Conservation (phyloP, 2,113 vertebrate species). For the Taxidea taxus region DNA sequence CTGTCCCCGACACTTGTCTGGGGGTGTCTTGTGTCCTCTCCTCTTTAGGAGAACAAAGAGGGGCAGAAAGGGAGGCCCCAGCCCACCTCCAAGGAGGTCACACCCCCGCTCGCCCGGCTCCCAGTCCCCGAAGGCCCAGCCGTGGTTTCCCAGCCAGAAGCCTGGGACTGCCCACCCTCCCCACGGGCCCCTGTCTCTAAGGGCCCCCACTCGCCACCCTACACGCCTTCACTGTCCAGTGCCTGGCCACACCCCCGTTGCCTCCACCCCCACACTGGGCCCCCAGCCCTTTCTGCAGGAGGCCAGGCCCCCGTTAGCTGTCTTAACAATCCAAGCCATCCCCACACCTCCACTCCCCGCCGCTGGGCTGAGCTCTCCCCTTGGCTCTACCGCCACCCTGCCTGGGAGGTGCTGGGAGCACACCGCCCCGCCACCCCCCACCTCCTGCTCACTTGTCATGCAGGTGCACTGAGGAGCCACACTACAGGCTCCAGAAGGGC, state of each 20-base stretch:
- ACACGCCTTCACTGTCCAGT: neutral
- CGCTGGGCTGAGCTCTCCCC: too few species aligned
- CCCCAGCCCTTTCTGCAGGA: neutral
- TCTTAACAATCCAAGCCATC: neutral
- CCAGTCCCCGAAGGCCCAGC: neutral
- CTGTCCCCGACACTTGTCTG: neutral
- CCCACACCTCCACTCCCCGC: accelerated
- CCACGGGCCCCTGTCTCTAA: accelerated
- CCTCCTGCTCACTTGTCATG: neutral
- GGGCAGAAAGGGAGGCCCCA: neutral
- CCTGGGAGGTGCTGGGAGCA: neutral
- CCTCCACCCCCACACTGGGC: neutral
- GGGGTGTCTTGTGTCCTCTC: neutral
- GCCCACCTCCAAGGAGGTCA: neutral
- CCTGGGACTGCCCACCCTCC: neutral
- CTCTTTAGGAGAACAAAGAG: neutral
- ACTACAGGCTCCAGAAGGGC: neutral
- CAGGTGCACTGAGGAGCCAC: neutral
- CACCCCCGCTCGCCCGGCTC: accelerated
- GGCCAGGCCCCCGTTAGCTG: neutral
- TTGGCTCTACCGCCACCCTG: neutral
- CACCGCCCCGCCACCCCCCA: accelerated
- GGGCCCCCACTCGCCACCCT: accelerated
- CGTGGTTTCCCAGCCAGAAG: accelerated
- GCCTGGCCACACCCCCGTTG: accelerated